Conservation (phyloP, 2,797 vertebrate genomes). For the Urosaurus nigricauda region DNA sequence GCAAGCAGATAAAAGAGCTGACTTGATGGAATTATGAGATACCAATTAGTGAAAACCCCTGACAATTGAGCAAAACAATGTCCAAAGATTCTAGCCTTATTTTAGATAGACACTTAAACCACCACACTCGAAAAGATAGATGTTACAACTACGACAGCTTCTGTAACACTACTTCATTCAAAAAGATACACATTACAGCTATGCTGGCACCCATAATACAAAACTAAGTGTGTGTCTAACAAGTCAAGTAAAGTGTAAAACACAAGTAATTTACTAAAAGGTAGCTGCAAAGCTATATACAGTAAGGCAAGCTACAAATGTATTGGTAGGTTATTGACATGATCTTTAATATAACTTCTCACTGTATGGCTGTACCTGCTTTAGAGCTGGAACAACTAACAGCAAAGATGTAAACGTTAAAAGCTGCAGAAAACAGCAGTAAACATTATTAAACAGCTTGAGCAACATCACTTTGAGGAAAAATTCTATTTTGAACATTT, state of each 20-base stretch:
- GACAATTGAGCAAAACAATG: neutral
- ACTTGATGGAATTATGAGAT: neutral
- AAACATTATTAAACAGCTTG: neutral
- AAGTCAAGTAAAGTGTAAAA: neutral
- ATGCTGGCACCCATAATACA: neutral
- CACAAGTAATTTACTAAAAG: neutral
- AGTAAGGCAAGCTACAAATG: neutral
- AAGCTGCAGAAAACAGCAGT: too few relatives aligned
- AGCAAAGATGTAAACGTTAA: slow-evolving; percentile 13
- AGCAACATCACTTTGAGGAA: neutral
- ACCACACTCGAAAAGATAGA: neutral
- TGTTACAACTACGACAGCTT: neutral
- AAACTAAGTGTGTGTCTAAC: neutral
- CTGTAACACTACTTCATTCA: neutral
- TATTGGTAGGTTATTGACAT: neutral
- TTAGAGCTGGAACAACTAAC: neutral
- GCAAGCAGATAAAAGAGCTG: neutral
- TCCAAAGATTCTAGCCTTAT: neutral
- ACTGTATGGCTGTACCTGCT: neutral
- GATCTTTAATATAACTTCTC: slow-evolving; percentile 15
- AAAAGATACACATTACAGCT: neutral
- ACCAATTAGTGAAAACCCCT: neutral
- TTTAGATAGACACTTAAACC: neutral
- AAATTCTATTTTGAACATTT: neutral
- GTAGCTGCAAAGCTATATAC: neutral